phyloP scores from a whole-genome alignment of 2,888 invertebrate species.

The Athetis lepigone region DNA sequence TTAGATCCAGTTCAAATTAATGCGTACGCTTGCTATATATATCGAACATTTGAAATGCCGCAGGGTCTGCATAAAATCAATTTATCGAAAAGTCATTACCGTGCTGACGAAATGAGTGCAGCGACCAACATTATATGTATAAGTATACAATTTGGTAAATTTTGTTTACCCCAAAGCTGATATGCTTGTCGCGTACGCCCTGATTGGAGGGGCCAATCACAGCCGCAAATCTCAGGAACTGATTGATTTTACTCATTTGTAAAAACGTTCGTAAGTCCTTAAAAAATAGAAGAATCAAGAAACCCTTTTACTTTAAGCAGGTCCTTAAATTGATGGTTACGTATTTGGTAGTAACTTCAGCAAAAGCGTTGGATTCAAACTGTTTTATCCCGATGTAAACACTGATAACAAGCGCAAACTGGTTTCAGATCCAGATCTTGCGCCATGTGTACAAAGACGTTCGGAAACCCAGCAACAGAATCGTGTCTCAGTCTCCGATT shows the following conservation, averaged over 20 bases:
- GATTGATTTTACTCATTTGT: not conserved
- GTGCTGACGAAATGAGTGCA: slow-evolving; percentile 44
- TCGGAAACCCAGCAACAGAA: slow-evolving; percentile 62
- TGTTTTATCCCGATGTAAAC: slow-evolving; percentile 43
- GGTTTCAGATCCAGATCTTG: slow-evolving; percentile 58
- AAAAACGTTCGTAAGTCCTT: not conserved
- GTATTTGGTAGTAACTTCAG: slow-evolving; percentile 12
- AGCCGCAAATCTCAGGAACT: slow-evolving; percentile 57
- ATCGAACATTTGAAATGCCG: not conserved
- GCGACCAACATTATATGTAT: slow-evolving; percentile 47
- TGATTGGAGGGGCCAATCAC: slow-evolving; percentile 71
- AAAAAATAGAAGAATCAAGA: not conserved
- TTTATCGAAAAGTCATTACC: slow-evolving; percentile 50
- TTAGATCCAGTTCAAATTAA: slow-evolving; percentile 2
- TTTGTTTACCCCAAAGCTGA: slow-evolving; percentile 62
- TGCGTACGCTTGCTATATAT: not conserved
- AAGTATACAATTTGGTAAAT: slow-evolving; percentile 65
- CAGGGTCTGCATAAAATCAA: slow-evolving; percentile 11
- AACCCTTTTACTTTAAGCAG: not conserved
- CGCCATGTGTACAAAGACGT: slow-evolving; percentile 57
- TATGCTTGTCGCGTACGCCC: slow-evolving; percentile 69
- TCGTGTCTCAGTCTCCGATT: slow-evolving; percentile 59
- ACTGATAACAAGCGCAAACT: slow-evolving; percentile 35
- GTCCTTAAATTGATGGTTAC: not conserved
- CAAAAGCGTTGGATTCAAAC: slow-evolving; percentile 17